phyloP scores from a whole-genome alignment of 2,888 invertebrate species.

The Amiota mariae region DNA sequence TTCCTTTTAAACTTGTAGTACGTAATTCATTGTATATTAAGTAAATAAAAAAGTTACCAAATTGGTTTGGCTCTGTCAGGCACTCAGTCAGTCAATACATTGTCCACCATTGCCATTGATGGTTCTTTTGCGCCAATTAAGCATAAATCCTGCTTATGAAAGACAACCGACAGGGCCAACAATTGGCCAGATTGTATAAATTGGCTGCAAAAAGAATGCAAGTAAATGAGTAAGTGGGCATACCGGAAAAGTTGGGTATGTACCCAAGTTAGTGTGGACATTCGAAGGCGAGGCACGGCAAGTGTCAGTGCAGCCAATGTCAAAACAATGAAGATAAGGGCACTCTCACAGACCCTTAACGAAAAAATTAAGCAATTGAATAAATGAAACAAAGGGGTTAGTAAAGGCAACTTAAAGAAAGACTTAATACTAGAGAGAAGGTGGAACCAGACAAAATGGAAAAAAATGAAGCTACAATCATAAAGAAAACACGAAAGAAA shows the following conservation, averaged over 20 bases:
- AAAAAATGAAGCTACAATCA: neutral
- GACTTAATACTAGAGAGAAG: constrained; percentile 2
- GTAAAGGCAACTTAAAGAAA: neutral
- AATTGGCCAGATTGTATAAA: constrained; percentile 12
- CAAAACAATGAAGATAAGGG: constrained; percentile 17
- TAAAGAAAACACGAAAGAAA: neutral
- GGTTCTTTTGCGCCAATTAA: neutral
- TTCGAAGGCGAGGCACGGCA: neutral
- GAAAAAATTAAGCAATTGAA: neutral
- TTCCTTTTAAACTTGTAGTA: too few species aligned
- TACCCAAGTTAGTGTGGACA: neutral
- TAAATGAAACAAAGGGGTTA: neutral
- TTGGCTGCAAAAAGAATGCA: neutral
- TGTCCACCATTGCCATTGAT: neutral
- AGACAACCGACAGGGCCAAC: neutral
- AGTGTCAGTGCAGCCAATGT: constrained; percentile 11
- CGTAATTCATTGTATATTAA: too few species aligned
- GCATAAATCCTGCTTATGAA: constrained; percentile 17
- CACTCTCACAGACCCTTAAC: neutral
- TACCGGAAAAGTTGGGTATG: neutral
- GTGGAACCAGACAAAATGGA: neutral
- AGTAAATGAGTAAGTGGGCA: too few species aligned
- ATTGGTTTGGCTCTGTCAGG: too few species aligned
- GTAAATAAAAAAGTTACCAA: too few species aligned
- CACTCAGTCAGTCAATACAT: too few species aligned